Conservation (phyloP, 2,797 vertebrate genomes). For the Rhodeus uyekii region DNA sequence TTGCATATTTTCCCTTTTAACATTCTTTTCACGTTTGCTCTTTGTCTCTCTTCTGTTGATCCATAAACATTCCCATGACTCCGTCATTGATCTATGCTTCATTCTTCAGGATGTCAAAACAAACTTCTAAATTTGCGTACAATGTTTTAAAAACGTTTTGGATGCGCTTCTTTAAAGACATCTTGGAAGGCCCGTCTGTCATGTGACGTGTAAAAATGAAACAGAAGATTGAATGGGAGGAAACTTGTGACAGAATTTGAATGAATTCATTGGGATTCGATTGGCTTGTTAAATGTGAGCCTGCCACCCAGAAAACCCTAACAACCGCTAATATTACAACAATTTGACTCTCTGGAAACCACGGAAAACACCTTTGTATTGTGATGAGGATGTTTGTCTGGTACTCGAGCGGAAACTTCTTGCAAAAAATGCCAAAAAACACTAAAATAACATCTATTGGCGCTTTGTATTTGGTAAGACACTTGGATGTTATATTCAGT, state of each 20-base stretch:
- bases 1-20: background rate
- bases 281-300: background rate
- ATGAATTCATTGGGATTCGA: background rate
- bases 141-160: background rate
- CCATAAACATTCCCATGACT: slow-evolving; percentile 25
- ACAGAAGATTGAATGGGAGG: background rate
- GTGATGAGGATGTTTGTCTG: background rate
- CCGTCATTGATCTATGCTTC: slow-evolving; percentile 17
- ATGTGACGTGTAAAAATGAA: background rate
- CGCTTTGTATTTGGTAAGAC: background rate
- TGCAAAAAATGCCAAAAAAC: background rate
- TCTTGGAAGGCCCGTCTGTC: no score
- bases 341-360: background rate
- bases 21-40: slow-evolving; percentile 7
- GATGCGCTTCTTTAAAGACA: background rate
- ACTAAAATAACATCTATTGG: background rate
- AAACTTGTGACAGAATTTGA: background rate
- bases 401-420: background rate
- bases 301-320: background rate
- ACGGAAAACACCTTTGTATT: background rate
- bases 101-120: background rate
- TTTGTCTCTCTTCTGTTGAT: slow-evolving; percentile 3
- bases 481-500: no score
- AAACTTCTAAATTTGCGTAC: background rate
- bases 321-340: background rate